These are phyloP conservation scores for Pammene aurita DNA, from an alignment of 2,888 invertebrate species.

Conservation along the genomic window DNA sequence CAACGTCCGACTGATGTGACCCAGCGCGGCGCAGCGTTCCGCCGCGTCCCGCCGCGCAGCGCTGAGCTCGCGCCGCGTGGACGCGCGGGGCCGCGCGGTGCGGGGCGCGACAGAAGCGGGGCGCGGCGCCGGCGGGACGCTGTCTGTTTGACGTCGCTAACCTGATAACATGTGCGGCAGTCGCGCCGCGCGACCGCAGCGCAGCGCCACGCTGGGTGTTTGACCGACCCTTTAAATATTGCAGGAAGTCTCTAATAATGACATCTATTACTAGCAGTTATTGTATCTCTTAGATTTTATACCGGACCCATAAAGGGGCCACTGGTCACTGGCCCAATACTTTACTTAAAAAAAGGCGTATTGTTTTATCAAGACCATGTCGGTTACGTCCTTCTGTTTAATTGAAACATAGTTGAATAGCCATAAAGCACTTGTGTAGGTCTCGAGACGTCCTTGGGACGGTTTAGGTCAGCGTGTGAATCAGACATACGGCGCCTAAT, in stretches of 20 bases:
- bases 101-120: no score
- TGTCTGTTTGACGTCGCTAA: no score
- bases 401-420: constrained; percentile 16
- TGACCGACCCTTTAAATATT: no score
- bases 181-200: no score
- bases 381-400: constrained; percentile 1
- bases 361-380: not conserved
- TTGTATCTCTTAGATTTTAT: not conserved
- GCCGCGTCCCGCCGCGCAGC: no score
- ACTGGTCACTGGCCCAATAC: not conserved
- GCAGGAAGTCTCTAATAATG: not conserved
- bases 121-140: no score
- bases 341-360: constrained; percentile 1
- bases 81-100: no score
- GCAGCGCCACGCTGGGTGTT: no score
- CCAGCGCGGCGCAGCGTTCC: no score
- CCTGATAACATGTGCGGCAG: no score
- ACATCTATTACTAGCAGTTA: not conserved
- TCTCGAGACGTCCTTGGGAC: constrained; percentile 38
- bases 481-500: constrained; percentile 24
- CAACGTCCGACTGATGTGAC: no score
- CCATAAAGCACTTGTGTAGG: constrained; percentile 39
- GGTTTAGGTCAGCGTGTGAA: constrained; percentile 38
- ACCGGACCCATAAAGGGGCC: constrained; percentile 5
- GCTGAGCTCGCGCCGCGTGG: no score